Evolutionary conservation across 2,113 vertebrate species (phyloP).

Genomic region (Perca flavescens): DNA sequence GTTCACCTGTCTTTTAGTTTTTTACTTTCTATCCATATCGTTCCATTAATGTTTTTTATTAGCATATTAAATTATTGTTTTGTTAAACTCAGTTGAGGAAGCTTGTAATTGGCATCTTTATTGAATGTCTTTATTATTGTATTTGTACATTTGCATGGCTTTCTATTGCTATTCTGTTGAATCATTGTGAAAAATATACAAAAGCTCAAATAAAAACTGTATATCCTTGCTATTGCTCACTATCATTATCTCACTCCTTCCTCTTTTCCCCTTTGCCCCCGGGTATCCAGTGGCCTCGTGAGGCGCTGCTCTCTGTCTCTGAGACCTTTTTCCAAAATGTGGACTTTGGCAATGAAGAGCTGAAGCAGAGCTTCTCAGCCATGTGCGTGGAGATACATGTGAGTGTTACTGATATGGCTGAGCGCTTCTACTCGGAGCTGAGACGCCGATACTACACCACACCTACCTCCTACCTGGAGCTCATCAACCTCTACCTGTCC

Average conservation of each 20-base stretch:
- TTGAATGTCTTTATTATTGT: background rate
- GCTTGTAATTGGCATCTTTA: conserved; percentile 6
- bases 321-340: conserved; percentile 86
- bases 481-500: conserved; percentile 89
- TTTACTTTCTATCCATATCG: fast-evolving
- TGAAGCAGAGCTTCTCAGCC: conserved; percentile 85
- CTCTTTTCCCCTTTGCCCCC: background rate
- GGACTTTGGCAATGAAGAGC: conserved; percentile 82
- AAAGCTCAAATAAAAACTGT: background rate
- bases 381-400: conserved; percentile 90
- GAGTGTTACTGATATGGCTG: conserved; percentile 87
- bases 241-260: background rate
- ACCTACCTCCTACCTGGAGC: conserved; percentile 90
- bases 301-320: conserved; percentile 89
- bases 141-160: background rate
- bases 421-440: conserved; percentile 87
- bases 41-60: background rate
- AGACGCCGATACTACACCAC: conserved; percentile 89
- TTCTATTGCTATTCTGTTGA: background rate
- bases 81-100: background rate
- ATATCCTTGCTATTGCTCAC: background rate
- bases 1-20: background rate
- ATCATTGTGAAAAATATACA: background rate
- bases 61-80: background rate
- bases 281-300: conserved; percentile 85